Evolutionary conservation across 2,113 vertebrate species (phyloP), one percentile per base, ranked within the genome.

Genomic region (Jacana jacana): DNA sequence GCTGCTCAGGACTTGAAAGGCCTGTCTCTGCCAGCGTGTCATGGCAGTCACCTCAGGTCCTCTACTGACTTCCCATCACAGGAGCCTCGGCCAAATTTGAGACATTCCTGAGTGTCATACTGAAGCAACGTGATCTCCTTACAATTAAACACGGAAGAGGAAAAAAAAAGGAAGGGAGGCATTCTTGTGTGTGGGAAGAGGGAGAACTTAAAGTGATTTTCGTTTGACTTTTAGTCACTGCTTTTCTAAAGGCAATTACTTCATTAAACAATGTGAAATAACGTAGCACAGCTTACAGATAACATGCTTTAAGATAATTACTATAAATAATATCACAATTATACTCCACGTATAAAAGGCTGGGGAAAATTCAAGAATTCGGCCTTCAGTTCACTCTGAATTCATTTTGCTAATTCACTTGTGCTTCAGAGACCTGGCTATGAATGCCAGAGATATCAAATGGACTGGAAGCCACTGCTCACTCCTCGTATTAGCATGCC

Each of bases 241-340:
- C 57, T 31, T 61, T 77, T 96, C 90, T 94, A 89, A 94, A 88
- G 61, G 80, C 87, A 95, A 97, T 92, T 94, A 96, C 51, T 88
- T 88, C 90, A 94, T 91, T 97, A 95, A 78, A 87, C 44, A 46
- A 81, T 92, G 83, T 95, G 90, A 95, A 93, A 94, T 83, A 86
- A 81, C 25, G 49, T 88, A 89, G 86, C 57, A 85, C 89, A 46
- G 71, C 90, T 95, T 95, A 91, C 84, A 94, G 97, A 82, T 85
- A 97, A 96, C 95, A 94, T 85, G 75, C 73, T 95, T 97, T 70
- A 89, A 87, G 76, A 87, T 94, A 97, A 97, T 96, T 94, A 81
- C 91, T 93, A 96, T 46, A 97, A 97, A 96, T 97, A 97, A 96
- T 84, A 86, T 28, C 79, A 76, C 81, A 93, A 92, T 94, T 97